A percentile compares a stretch with the other conserved stretches of the same genome.
phyloP scores from a whole-genome alignment of 2,797 vertebrate genomes.

The Uromys caudimaculatus region DNA sequence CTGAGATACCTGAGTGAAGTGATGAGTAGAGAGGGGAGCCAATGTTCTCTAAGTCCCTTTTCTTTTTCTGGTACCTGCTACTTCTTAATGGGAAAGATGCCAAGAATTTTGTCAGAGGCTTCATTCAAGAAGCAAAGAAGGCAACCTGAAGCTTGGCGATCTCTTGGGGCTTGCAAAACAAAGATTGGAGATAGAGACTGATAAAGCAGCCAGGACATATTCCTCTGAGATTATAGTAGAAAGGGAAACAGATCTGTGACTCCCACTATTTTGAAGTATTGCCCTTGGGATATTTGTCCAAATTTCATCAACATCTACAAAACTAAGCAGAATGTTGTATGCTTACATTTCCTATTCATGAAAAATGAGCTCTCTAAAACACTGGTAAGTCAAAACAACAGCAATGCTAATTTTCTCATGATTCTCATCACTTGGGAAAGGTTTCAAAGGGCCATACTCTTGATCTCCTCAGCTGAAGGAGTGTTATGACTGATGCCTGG shows the following conservation, averaged over 20 bases:
- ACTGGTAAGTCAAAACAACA: neutral
- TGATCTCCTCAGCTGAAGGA: neutral
- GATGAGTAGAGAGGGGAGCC: slow-evolving; percentile 2
- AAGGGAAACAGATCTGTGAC: neutral
- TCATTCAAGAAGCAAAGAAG: slow-evolving; percentile 1
- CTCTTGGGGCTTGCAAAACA: neutral
- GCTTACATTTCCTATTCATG: neutral
- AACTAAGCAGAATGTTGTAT: neutral
- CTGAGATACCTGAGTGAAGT: slow-evolving; percentile 13
- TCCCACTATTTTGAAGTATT: neutral
- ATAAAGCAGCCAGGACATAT: neutral
- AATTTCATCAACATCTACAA: slow-evolving; percentile 8
- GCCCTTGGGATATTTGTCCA: neutral
- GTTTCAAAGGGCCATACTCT: neutral
- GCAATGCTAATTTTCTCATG: neutral
- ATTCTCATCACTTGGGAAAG: slow-evolving; percentile 15
- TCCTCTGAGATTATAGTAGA: slow-evolving; percentile 17
- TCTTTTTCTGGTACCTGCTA: neutral
- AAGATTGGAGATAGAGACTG: neutral
- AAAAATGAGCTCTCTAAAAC: neutral
- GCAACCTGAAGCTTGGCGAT: slow-evolving; percentile 4
- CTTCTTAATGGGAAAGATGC: neutral
- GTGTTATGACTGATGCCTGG: neutral
- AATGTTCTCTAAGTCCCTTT: slow-evolving; percentile 31
- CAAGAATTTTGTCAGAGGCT: slow-evolving; percentile 42